Evolutionary conservation across 2,888 invertebrate genomes (phyloP).

Genomic region (Diloba caeruleocephala): DNA sequence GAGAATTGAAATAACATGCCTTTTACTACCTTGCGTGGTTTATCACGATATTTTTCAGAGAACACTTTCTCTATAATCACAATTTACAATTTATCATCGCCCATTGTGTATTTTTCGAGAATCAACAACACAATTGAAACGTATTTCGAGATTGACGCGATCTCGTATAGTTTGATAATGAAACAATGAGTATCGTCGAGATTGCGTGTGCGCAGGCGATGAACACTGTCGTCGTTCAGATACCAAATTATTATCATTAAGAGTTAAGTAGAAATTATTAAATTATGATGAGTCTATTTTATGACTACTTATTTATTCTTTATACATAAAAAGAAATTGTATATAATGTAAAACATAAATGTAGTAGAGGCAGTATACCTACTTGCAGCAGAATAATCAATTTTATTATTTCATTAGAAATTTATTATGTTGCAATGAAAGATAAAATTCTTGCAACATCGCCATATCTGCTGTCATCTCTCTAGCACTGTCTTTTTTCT

Average conservation of each 20-base stretch:
- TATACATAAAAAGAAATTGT: too few species aligned
- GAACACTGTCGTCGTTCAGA: slow-evolving; percentile 5
- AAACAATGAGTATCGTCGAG: slow-evolving; percentile 19
- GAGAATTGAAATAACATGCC: too few species aligned
- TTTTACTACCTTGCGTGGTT: neutral
- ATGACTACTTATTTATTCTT: too few species aligned
- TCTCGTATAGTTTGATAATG: slow-evolving; percentile 29
- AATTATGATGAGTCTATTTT: slow-evolving; percentile 4
- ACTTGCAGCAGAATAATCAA: too few species aligned
- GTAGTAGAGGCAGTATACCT: too few species aligned
- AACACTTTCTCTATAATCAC: neutral
- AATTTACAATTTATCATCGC: neutral
- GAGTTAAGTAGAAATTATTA: slow-evolving; percentile 8
- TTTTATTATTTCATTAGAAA: too few species aligned
- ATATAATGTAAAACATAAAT: too few species aligned
- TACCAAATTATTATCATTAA: slow-evolving; percentile 31
- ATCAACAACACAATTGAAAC: slow-evolving; percentile 8
- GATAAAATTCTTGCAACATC: too few species aligned
- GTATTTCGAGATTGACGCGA: slow-evolving; percentile 9
- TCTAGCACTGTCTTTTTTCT: too few species aligned
- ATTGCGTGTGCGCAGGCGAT: slow-evolving; percentile 33
- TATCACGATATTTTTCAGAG: neutral
- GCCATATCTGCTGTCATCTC: too few species aligned
- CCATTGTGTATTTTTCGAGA: slow-evolving; percentile 10
- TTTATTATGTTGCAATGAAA: too few species aligned